These are phyloP conservation scores for Dasysyrphus tricinctus DNA, from an alignment of 2,888 invertebrate genomes.

Conservation along the genomic window DNA sequence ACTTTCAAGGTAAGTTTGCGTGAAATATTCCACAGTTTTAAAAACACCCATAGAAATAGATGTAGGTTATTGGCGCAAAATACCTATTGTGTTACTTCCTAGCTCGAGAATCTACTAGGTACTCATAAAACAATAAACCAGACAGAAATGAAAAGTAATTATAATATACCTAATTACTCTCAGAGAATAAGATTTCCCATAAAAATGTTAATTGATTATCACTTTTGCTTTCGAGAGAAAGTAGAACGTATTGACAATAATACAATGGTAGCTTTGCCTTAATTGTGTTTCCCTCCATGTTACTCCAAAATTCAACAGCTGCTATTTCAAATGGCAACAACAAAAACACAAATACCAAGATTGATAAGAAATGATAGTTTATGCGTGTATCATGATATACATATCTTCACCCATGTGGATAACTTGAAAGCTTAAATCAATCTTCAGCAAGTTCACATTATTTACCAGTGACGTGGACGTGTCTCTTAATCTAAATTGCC, in stretches of 20 bases:
- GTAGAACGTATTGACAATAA: slow-evolving; percentile 51
- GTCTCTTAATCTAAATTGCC: background rate
- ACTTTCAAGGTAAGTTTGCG: too few relatives aligned
- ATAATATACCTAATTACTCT: slow-evolving; percentile 38
- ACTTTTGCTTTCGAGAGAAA: slow-evolving; percentile 73
- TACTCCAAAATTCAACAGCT: slow-evolving; percentile 9
- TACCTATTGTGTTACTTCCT: background rate
- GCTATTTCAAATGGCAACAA: slow-evolving; percentile 6
- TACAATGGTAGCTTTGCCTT: background rate
- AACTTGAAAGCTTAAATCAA: background rate
- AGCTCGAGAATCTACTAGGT: background rate
- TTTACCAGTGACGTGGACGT: slow-evolving; percentile 13
- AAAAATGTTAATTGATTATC: slow-evolving; percentile 18
- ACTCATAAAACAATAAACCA: background rate
- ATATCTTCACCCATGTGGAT: background rate
- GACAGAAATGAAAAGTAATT: slow-evolving; percentile 35
- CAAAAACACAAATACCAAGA: background rate
- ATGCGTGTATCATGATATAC: background rate
- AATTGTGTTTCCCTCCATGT: background rate
- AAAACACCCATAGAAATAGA: too few relatives aligned
- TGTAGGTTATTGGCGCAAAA: background rate
- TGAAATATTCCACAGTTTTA: too few relatives aligned
- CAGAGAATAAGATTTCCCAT: slow-evolving; percentile 16
- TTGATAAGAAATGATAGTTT: background rate
- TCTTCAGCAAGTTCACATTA: background rate